These are phyloP conservation scores for Delphinapterus leucas DNA, from an alignment of 2,113 vertebrate genomes.

Conservation along the genomic window DNA sequence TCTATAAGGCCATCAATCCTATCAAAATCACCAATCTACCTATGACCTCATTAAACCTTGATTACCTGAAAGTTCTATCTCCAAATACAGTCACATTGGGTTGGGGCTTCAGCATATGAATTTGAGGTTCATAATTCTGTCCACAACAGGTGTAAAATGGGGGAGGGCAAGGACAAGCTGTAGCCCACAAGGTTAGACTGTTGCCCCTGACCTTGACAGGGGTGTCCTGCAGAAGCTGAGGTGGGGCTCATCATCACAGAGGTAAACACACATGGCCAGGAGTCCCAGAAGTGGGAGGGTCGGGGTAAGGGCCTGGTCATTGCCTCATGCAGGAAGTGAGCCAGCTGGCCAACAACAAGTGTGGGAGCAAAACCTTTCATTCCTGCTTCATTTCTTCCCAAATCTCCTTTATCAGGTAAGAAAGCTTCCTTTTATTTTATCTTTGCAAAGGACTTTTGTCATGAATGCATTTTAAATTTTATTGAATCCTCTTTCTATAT, in stretches of 20 bases:
- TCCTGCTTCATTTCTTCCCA: not conserved
- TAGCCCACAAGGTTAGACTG: not conserved
- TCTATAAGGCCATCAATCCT: too few relatives aligned
- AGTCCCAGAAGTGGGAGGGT: not conserved
- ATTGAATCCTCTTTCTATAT: not conserved
- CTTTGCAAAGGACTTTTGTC: not conserved
- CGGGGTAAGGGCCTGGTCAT: not conserved
- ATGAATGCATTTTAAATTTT: not conserved
- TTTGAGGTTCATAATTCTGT: not conserved
- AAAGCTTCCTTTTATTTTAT: not conserved
- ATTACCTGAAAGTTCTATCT: not conserved
- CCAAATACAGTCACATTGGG: not conserved
- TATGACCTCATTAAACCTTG: not conserved
- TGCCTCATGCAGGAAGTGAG: not conserved
- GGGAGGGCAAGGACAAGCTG: not conserved
- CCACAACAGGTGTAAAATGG: not conserved
- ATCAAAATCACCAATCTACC: not conserved
- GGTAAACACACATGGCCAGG: not conserved
- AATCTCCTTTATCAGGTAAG: not conserved
- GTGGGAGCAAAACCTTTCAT: not conserved
- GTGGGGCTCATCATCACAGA: rapidly evolving
- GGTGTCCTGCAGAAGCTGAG: not conserved
- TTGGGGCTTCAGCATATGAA: not conserved
- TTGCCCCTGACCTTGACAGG: not conserved
- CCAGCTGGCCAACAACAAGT: not conserved